Percentiles rank a stretch among this genome's conserved stretches.
Conservation (phyloP, 1,140 invertebrate genomes). For the Venturia canescens region DNA sequence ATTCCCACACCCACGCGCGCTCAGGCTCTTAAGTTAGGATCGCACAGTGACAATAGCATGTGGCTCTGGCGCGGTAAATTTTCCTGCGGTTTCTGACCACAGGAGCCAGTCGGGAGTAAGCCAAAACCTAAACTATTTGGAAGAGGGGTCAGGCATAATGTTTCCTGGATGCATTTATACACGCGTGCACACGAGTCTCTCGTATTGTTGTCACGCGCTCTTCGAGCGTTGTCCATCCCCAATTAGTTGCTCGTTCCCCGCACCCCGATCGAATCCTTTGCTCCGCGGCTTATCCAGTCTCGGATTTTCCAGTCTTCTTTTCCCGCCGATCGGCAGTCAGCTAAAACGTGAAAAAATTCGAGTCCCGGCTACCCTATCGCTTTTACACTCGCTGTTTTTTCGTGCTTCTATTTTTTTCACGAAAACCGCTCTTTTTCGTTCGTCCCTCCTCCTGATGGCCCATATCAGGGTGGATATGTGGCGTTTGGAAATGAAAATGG, state of each 20-base stretch:
- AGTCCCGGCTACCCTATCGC: conserved; percentile 20
- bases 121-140: neutral
- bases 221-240: neutral
- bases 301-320: neutral
- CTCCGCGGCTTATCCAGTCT: neutral
- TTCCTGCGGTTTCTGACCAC: conserved; percentile 2
- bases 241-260: conserved; percentile 17
- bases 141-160: neutral
- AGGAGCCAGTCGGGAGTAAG: neutral
- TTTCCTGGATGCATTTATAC: neutral
- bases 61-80: conserved; percentile 1
- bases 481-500: conserved; percentile 35
- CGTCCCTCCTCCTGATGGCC: neutral
- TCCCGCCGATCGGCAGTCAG: neutral
- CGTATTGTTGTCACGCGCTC: neutral
- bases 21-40: neutral
- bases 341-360: conserved; percentile 4
- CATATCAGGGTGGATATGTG: conserved; percentile 31
- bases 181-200: neutral
- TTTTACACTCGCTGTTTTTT: conserved; percentile 33
- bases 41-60: neutral
- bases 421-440: neutral
- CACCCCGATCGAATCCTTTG: neutral
- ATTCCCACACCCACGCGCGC: neutral
- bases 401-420: neutral